Percentiles rank a stretch among this genome's conserved stretches.
Evolutionary conservation across 2,113 vertebrate species (phyloP).

Genomic region (Chloropsis hardwickii): DNA sequence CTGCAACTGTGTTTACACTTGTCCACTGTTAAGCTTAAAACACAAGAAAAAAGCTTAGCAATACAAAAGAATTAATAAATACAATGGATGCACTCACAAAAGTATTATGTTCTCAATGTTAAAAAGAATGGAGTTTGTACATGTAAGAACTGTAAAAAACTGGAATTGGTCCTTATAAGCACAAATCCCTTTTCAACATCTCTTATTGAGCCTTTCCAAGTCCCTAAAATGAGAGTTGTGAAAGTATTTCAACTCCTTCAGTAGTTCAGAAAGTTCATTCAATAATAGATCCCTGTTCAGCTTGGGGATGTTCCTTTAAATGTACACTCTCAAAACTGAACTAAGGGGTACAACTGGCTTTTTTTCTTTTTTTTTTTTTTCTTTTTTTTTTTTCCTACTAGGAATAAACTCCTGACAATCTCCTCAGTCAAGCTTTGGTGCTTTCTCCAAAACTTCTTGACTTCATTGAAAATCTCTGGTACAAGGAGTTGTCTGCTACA

Average conservation of each 20-base stretch:
- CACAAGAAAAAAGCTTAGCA: neutral
- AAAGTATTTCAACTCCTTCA: neutral
- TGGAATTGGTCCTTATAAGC: neutral
- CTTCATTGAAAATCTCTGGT: neutral
- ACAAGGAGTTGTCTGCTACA: neutral
- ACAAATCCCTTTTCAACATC: neutral
- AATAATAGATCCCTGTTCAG: neutral
- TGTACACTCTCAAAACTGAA: neutral
- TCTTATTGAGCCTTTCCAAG: neutral
- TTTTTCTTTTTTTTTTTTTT: neutral
- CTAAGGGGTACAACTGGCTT: rapidly evolving
- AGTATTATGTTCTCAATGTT: neutral
- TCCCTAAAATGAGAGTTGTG: neutral
- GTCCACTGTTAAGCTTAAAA: neutral
- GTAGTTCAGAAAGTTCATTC: neutral
- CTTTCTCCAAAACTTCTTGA: neutral
- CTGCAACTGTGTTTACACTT: neutral
- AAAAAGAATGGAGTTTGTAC: neutral
- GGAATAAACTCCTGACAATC: neutral
- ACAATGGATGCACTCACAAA: neutral
- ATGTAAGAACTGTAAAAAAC: rapidly evolving
- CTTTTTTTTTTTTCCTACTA: rapidly evolving
- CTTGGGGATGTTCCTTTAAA: neutral
- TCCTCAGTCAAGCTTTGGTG: neutral
- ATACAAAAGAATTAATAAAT: neutral